A percentile compares a stretch with the other conserved stretches of the same genome.
Conservation (phyloP, 92 coral and sea anemone species). For the Umimayanthus kanabou region DNA sequence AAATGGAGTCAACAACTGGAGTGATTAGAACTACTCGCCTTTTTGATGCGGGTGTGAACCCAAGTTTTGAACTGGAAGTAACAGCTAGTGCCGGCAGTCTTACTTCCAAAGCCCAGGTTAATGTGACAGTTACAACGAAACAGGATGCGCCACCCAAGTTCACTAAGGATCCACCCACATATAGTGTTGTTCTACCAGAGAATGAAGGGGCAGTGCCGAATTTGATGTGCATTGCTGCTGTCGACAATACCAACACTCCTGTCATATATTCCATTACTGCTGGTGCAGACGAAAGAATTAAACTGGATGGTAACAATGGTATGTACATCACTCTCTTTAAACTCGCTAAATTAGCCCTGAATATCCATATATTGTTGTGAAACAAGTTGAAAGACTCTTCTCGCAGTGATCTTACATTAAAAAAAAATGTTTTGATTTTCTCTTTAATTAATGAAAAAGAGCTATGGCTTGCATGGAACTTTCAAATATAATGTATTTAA, state of each 20-base stretch:
- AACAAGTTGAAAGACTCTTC: too few relatives aligned
- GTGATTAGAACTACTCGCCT: constrained; percentile 58
- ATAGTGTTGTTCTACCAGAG: constrained; percentile 65
- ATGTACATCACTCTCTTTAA: constrained; percentile 8
- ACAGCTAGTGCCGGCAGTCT: constrained; percentile 49
- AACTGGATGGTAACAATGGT: constrained; percentile 65
- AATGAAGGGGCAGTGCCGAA: constrained; percentile 64
- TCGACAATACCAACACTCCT: constrained; percentile 52
- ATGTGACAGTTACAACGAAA: constrained; percentile 70
- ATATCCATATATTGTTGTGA: too few relatives aligned
- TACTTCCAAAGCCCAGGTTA: constrained; percentile 65
- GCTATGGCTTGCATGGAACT: too few relatives aligned
- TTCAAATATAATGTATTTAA: too few relatives aligned
- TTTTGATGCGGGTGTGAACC: constrained; percentile 57
- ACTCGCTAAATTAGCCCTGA: background rate
- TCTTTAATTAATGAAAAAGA: too few relatives aligned
- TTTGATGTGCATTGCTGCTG: constrained; percentile 81
- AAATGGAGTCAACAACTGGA: constrained; percentile 63
- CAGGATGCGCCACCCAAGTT: constrained; percentile 75
- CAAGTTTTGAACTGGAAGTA: constrained; percentile 56
- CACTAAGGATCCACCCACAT: constrained; percentile 2
- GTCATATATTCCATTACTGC: constrained; percentile 67
- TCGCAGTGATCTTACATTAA: too few relatives aligned
- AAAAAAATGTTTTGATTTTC: too few relatives aligned
- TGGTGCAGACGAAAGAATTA: constrained; percentile 56